Conservation (phyloP, 2,888 invertebrate genomes). For the Callosobruchus maculatus region DNA sequence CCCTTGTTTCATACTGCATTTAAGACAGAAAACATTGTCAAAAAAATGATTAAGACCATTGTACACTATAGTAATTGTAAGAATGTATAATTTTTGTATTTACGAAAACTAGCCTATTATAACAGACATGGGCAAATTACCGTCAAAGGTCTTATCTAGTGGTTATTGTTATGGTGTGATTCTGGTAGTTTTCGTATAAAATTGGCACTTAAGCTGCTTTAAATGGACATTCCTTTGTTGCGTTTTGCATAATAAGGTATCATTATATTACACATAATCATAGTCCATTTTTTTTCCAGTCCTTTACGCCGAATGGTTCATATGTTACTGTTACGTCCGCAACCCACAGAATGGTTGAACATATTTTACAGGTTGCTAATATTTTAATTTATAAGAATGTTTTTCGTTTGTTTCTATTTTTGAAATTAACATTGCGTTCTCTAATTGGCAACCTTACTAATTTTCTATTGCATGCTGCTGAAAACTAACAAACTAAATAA, state of each 20-base stretch:
- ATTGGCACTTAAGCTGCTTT: background rate
- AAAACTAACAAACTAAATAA: background rate
- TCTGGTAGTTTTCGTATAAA: background rate
- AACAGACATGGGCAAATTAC: too few species aligned
- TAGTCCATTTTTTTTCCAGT: constrained; percentile 51
- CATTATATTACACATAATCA: background rate
- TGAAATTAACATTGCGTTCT: constrained; percentile 13
- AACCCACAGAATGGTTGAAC: constrained; percentile 58
- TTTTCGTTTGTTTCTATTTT: constrained; percentile 15
- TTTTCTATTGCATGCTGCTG: background rate
- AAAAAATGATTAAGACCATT: too few species aligned
- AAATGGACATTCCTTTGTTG: background rate
- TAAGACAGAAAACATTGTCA: too few species aligned
- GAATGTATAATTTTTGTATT: too few species aligned
- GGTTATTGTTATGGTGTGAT: background rate
- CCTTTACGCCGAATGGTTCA: constrained; percentile 62
- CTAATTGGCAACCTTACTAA: constrained; percentile 19
- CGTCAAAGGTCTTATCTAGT: background rate
- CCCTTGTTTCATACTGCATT: too few species aligned
- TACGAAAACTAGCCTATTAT: too few species aligned
- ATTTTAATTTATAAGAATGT: constrained; percentile 28
- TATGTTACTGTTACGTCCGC: constrained; percentile 60
- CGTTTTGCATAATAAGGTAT: background rate
- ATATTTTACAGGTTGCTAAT: constrained; percentile 56
- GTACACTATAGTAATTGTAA: too few species aligned